Base-by-base conservation (phyloP, 92 coral and sea anemone genomes). In the Umimayanthus chanpuru region DNA sequence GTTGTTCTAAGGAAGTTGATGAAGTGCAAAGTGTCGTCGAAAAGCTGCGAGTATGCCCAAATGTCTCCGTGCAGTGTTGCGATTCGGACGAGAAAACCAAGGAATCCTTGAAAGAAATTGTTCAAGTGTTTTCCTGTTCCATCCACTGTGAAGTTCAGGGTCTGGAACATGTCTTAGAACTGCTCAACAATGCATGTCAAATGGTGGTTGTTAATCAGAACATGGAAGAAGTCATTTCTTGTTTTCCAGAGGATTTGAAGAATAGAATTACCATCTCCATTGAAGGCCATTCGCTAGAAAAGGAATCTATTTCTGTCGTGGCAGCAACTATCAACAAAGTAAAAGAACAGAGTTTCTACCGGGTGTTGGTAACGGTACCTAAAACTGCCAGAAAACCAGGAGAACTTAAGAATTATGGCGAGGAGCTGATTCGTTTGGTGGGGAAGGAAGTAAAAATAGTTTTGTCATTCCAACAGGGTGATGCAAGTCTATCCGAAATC, bases 21-120 rank as follows among this genome's bases (percentile, higher is more conserved):
- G 87, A 83, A 44, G 77, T 83, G 3, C 9, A 83, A 71, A 53
- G 47, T 21, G 26, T 83, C 43, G 18, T 79, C 23, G 82, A 78
- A 26, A 79, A 16, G 53, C 43, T 88, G 73, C 65, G 76, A 25
- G 15, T 87, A 77, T 90, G 90, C 76, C 90, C 92, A 36, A 79
- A 81, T 26, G 53, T 90, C 14, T 30, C 79, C 26, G 73, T 90
- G 9, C 40, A 79, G 28, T 83, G 68, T 50, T 61, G 58, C 7
- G 92, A 90, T 68, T 73, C 74, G 28, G 75, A 36, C 77, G 65
- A 73, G 15, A 85, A 74, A 70, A 86, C 92, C 26, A 38, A 73
- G 28, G 58, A 28, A 32, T 74, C 82, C 70, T 90, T 88, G 26
- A 81, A 28, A 47, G 74, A 81, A 53, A 77, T 86, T 25, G 9